These are phyloP conservation scores for Danio jaintianensis DNA, from an alignment of 2,797 vertebrate species.

Conservation along the genomic window DNA sequence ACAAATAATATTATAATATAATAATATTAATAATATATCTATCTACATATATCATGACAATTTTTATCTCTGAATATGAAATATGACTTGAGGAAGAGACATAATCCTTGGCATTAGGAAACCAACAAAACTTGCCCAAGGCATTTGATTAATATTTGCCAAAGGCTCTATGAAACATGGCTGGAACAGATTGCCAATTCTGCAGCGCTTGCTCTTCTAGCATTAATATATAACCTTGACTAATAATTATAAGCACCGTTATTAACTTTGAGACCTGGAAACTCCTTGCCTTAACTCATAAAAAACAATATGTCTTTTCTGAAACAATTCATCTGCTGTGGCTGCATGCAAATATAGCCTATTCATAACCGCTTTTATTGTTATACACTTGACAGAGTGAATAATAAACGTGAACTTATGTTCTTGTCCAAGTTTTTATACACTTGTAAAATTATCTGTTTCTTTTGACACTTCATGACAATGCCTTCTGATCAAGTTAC, in stretches of 20 bases:
- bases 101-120: neutral
- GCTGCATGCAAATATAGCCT: conserved; percentile 17
- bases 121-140: neutral
- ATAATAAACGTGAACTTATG: conserved; percentile 16
- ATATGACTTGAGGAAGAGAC: neutral
- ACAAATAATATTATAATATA: too few relatives aligned
- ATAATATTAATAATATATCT: too few relatives aligned
- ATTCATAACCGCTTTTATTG: conserved; percentile 12
- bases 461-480: conserved; percentile 38
- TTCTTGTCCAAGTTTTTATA: conserved; percentile 24
- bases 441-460: conserved; percentile 43
- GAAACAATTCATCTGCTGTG: conserved; percentile 5
- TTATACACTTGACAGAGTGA: conserved; percentile 24
- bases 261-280: neutral
- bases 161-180: too few relatives aligned
- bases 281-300: neutral
- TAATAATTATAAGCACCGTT: neutral
- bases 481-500: conserved; percentile 35
- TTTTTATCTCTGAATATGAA: too few relatives aligned
- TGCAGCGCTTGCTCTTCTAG: neutral
- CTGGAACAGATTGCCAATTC: neutral
- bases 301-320: neutral
- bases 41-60: too few relatives aligned
- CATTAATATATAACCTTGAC: neutral
- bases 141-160: neutral